These are phyloP conservation scores for Lasius fuliginosus DNA, from an alignment of 2,888 invertebrate species.

Conservation along the genomic window DNA sequence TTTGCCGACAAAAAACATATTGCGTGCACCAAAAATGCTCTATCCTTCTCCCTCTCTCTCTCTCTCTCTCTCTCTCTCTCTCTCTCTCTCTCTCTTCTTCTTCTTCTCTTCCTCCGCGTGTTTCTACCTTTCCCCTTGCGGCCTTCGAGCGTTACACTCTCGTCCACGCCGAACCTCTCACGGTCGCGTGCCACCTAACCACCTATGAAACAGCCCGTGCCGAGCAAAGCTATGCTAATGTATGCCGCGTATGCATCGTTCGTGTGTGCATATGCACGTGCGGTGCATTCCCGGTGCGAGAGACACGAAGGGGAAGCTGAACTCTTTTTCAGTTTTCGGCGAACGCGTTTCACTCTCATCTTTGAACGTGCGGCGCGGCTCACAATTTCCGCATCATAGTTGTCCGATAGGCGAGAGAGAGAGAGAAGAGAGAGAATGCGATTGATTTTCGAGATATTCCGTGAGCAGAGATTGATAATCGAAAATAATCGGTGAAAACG, in stretches of 20 bases:
- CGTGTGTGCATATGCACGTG: conserved; percentile 67
- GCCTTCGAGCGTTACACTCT: conserved; percentile 47
- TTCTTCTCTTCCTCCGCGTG: conserved; percentile 32
- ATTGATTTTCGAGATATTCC: neutral
- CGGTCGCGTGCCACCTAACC: conserved; percentile 80
- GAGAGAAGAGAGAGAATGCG: neutral
- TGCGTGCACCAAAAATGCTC: conserved; percentile 66
- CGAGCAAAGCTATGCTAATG: conserved; percentile 80
- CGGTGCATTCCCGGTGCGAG: conserved; percentile 64
- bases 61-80: conserved; percentile 47
- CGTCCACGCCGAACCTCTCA: conserved; percentile 70
- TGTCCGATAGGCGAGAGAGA: neutral
- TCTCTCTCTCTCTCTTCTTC: conserved; percentile 41
- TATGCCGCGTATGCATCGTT: conserved; percentile 74
- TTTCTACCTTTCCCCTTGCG: conserved; percentile 31
- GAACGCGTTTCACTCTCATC: conserved; percentile 17
- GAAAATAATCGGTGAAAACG: neutral
- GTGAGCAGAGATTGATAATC: neutral
- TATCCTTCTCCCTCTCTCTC: conserved; percentile 32
- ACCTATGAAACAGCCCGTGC: conserved; percentile 78
- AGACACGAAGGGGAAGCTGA: conserved; percentile 31
- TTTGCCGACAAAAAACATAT: conserved; percentile 72
- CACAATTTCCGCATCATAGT: neutral
- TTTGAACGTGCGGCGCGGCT: neutral
- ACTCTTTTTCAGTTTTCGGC: conserved; percentile 44